Evolutionary conservation across 2,113 vertebrate species (phyloP).

Genomic region (Hydrolagus affinis): DNA sequence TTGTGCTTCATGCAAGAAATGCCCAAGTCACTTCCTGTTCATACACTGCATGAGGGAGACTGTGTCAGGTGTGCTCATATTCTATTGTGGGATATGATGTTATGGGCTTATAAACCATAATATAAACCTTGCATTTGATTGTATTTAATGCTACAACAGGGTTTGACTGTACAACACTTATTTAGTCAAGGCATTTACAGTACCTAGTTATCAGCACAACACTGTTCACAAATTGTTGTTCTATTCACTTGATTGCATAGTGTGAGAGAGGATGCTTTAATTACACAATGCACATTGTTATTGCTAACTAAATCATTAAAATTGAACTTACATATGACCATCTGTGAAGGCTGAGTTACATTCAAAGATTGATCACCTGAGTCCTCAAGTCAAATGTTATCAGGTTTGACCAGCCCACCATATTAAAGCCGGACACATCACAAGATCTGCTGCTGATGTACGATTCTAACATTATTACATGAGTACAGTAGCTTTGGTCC

Average conservation of each 20-base stretch:
- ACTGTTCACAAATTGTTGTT: not conserved
- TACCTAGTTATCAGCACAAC: no score
- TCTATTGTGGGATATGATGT: no score
- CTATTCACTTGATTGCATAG: not conserved
- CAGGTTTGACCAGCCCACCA: not conserved
- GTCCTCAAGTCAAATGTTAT: not conserved
- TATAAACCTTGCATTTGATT: no score
- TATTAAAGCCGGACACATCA: not conserved
- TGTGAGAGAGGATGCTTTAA: not conserved
- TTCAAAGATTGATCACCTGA: not conserved
- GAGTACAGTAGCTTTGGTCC: not conserved
- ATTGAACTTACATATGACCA: not conserved
- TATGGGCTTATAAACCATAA: no score
- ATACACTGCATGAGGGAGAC: no score
- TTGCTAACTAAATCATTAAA: not conserved
- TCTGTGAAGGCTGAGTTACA: not conserved
- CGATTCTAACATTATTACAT: not conserved
- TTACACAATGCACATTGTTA: not conserved
- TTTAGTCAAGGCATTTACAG: no score
- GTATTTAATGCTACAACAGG: no score
- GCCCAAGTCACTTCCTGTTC: no score
- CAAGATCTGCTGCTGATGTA: not conserved
- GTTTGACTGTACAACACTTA: no score
- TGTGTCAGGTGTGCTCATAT: no score
- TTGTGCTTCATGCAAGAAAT: no score